Conservation (phyloP, 2,888 invertebrate genomes). For the Trichopria drosophilae region DNA sequence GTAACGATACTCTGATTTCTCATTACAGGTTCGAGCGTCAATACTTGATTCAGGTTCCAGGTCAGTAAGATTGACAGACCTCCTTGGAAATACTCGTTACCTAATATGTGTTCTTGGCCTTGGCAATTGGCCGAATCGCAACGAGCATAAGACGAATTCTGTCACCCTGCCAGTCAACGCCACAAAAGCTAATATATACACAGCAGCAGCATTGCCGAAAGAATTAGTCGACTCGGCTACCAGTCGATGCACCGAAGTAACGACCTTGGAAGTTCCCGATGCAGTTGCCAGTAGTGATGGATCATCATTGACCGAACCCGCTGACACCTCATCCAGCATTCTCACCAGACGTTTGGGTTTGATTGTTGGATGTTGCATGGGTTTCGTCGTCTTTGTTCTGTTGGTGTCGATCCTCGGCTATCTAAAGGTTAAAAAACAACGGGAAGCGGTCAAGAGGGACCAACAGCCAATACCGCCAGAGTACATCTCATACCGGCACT, state of each 20-base stretch:
- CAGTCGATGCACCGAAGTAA: slow-evolving; percentile 77
- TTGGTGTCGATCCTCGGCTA: slow-evolving; percentile 83
- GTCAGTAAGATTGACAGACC: slow-evolving; percentile 73
- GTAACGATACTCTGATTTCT: not conserved
- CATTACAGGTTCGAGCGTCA: slow-evolving; percentile 73
- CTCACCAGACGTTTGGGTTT: slow-evolving; percentile 80
- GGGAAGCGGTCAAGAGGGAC: slow-evolving; percentile 74
- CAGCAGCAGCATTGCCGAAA: slow-evolving; percentile 62
- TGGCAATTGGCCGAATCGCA: slow-evolving; percentile 69
- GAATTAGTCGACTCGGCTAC: slow-evolving; percentile 71
- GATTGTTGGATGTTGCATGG: slow-evolving; percentile 84
- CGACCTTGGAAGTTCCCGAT: slow-evolving; percentile 73
- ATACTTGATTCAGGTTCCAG: slow-evolving; percentile 73
- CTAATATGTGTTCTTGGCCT: slow-evolving; percentile 86
- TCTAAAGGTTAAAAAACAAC: slow-evolving; percentile 81
- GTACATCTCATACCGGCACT: slow-evolving; percentile 78
- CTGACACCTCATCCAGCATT: too few species aligned
- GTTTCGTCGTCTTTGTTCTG: slow-evolving; percentile 81
- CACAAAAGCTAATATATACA: slow-evolving; percentile 59
- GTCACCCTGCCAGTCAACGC: slow-evolving; percentile 49
- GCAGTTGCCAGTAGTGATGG: slow-evolving; percentile 57
- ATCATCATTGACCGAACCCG: slow-evolving; percentile 61
- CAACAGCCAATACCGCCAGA: slow-evolving; percentile 74
- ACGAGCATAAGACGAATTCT: slow-evolving; percentile 48
- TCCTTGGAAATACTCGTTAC: slow-evolving; percentile 80